Base-by-base conservation (phyloP, 2,888 invertebrate genomes). In the Cerceris rybyensis region DNA sequence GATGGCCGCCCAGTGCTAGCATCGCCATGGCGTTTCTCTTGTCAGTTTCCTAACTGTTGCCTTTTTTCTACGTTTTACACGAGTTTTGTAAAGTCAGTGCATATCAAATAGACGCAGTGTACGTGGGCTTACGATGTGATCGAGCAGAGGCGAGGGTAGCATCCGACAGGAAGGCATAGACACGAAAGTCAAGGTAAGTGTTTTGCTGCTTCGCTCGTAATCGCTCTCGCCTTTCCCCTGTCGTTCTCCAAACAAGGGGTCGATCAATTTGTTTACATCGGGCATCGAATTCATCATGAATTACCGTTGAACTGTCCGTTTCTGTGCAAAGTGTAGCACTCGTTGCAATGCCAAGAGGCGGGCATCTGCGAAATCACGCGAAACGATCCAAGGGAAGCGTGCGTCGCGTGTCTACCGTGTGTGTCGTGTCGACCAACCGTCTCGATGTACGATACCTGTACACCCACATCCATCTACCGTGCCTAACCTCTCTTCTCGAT, bases 1-100 rank as follows among this genome's bases (percentile, higher is more conserved):
- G 81, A 92, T 92, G 92, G 91, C 90, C 86, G 91, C 90, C 85
- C 77, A 87, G 88, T 87, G 85, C 87, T 89, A 84, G 81, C 88
- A 90, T 87, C 88, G 88, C 88, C 88, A 90, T 89, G 90, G 87
- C 88, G 88, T 89, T 86, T 86, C 88, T 87, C 88, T 86, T 88
- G 88, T 88, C 88, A 90, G 86, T 88, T 87, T 89, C 81, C 86
- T 88, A 89, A 89, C 84, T 78, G 83, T 88, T 82, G 84, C 71
- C 81, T 81, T 89, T 90, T 90, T 89, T 88, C 84, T 88, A 90
- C 86, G 65, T 85, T 89, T 89, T 88, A 84, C 86, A 86, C 81
- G 73, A 79, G 76, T 77, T 85, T 87, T 86, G 84, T 57, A 67
- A 72, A 60, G 86, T 66, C 72, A 75, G 42, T 80, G 83, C 14